Conservation (phyloP, 2,113 vertebrate species). For the Urocynchramus pylzowi region DNA sequence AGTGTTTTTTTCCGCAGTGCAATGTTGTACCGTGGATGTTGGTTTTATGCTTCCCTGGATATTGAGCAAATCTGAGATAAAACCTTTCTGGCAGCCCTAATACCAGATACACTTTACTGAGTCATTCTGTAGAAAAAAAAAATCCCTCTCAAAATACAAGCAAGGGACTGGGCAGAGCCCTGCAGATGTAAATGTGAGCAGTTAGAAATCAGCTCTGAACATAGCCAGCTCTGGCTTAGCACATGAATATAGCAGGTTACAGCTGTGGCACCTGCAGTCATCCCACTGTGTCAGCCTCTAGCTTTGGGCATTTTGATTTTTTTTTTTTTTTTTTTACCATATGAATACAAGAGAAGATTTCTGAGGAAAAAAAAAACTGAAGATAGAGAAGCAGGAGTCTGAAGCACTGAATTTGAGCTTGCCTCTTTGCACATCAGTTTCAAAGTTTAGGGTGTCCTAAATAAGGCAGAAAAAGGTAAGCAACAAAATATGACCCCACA, state of each 20-base stretch:
- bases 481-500: not conserved
- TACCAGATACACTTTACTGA: not conserved
- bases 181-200: not conserved
- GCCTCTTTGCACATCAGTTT: not conserved
- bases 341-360: not conserved
- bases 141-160: not conserved
- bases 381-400: not conserved
- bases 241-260: not conserved
- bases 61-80: not conserved
- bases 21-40: not conserved
- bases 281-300: not conserved
- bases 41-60: not conserved
- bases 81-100: not conserved
- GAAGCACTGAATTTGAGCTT: not conserved
- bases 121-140: not conserved
- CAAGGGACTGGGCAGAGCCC: not conserved
- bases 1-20: not conserved
- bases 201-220: not conserved
- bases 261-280: not conserved
- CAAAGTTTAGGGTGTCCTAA: not conserved
- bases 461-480: not conserved
- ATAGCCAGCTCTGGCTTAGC: not conserved
- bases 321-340: not conserved
- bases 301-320: not conserved
- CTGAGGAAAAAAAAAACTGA: rapidly evolving